Evolutionary conservation across 2,797 vertebrate genomes (phyloP), one percentile per base, ranked within the genome.

Genomic region (Pseudochromis fuscus): DNA sequence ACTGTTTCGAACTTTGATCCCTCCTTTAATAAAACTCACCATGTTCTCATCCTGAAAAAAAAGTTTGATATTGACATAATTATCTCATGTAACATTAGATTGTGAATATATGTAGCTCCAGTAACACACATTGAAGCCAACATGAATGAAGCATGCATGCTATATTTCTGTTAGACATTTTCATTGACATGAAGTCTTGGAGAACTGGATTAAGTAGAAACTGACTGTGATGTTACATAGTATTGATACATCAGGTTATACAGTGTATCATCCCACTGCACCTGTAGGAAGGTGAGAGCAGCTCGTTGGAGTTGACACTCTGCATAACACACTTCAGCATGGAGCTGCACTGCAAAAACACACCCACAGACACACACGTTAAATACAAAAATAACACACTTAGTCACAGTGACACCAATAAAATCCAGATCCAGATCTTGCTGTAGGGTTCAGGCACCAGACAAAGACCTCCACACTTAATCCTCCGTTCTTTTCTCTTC

Each of bases 11-110:
- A 96, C 94, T 91, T 96, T 96, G 71, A 96, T 95, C 51, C 95
- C 95, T 70, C 95, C 95, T 92, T 96, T 96, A 79, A 96, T 94
- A 64, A 96, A 96, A 87, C 94, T 95, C 88, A 96, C 94, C 95
- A 96, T 95, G 86, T 94, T 96, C 85, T 96, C 95, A 88, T 96
- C 95, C 95, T 96, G 82, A 37, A 25, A 15, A 18, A 18, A 44
- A 19, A 4, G 2, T n/a, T n/a, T n/a, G n/a, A n/a, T n/a, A n/a
- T n/a, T n/a, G n/a, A n/a, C n/a, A n/a, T n/a, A n/a, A n/a, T n/a
- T n/a, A n/a, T n/a, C n/a, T n/a, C n/a, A n/a, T n/a, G 4, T 6
- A 8, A 2, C 3, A 38, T 48, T 23, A 16, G 2, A 51, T 16
- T 24, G 7, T 12, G 7, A 31, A 24, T 11, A 18, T 5, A 18